Evolutionary conservation across 2,888 invertebrate genomes (phyloP), one percentile per base, ranked within the genome.

Genomic region (Anthrax anthrax): DNA sequence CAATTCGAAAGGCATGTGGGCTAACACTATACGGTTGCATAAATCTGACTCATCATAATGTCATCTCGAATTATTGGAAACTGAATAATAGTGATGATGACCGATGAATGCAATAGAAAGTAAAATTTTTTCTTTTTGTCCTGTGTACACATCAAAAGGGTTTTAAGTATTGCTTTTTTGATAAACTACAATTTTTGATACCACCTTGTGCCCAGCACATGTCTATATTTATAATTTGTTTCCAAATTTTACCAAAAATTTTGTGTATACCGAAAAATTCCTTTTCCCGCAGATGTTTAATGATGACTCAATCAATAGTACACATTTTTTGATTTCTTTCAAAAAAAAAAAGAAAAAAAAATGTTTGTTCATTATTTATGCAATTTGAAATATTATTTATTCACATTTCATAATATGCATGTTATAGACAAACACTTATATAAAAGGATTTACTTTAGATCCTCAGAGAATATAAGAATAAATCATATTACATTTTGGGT

Each of bases 271-370:
- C 8, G 13, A 32, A 32, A 32, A 32, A 32, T 1, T 12, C 12
- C 8, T 32, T 32, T 13, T 17, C 34, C 34, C 19, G 44, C 46
- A 46, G 46, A 46, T 46, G 46, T 46, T 42, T 42, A 32, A 1
- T 32, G 46, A 46, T 46, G 46, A 46, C 41, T 46, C 46, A 46
- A 46, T 46, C 41, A 46, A 42, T 46, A 40, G 16, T 44, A 19
- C 9, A 23, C 8, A 8, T 19, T 43, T 37, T 12, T 18, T 36
- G 37, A n/a, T 13, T n/a, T 19, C n/a, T 17, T 14, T 40, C 13
- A 14, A n/a, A n/a, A n/a, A n/a, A n/a, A n/a, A n/a, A n/a, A n/a
- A n/a, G n/a, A n/a, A n/a, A n/a, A n/a, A n/a, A n/a, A n/a, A n/a
- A 18, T 18, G 17, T 39, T 39, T 18, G 9, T 18, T 4, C 3